Conservation (phyloP, 2,797 vertebrate species). For the Champsocephalus gunnari region DNA sequence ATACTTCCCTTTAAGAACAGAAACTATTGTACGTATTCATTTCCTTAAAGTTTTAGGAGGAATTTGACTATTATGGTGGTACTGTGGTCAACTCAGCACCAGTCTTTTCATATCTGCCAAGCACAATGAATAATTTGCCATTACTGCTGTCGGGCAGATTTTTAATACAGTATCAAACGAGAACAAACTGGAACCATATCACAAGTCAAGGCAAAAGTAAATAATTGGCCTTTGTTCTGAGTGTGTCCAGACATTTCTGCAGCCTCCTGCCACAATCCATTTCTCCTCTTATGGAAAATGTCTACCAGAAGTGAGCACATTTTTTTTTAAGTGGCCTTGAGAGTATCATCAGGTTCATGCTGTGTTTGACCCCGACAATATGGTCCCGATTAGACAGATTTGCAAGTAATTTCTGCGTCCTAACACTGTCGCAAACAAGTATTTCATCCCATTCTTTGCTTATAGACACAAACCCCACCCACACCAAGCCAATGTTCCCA, state of each 20-base stretch:
- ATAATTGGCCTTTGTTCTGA: slow-evolving; percentile 26
- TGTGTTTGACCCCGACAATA: slow-evolving; percentile 64
- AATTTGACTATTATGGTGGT: slow-evolving; percentile 46
- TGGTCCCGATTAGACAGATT: slow-evolving; percentile 73
- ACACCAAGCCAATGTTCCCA: slow-evolving; percentile 30
- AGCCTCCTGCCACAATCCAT: slow-evolving; percentile 22
- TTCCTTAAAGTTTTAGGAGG: slow-evolving; percentile 45
- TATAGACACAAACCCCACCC: slow-evolving; percentile 40
- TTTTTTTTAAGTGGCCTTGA: slow-evolving; percentile 41
- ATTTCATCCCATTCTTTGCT: slow-evolving; percentile 56
- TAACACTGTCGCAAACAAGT: slow-evolving; percentile 54
- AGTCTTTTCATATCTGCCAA: slow-evolving; percentile 36
- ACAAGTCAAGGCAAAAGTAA: slow-evolving; percentile 23
- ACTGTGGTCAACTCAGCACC: slow-evolving; percentile 48
- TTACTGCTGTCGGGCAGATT: slow-evolving; percentile 22
- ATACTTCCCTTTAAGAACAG: slow-evolving; percentile 30
- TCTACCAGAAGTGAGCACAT: slow-evolving; percentile 49
- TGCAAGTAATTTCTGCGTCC: slow-evolving; percentile 57
- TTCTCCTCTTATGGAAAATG: slow-evolving; percentile 42
- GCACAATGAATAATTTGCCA: slow-evolving; percentile 47
- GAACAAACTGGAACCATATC: slow-evolving; percentile 9
- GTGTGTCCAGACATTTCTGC: slow-evolving; percentile 33
- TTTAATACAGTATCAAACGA: neutral
- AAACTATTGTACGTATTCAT: slow-evolving; percentile 21
- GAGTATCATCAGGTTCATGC: slow-evolving; percentile 53